Percentiles rank a stretch among this genome's conserved stretches.
Evolutionary conservation across 2,888 invertebrate species (phyloP).

Genomic region (Hedya salicella): DNA sequence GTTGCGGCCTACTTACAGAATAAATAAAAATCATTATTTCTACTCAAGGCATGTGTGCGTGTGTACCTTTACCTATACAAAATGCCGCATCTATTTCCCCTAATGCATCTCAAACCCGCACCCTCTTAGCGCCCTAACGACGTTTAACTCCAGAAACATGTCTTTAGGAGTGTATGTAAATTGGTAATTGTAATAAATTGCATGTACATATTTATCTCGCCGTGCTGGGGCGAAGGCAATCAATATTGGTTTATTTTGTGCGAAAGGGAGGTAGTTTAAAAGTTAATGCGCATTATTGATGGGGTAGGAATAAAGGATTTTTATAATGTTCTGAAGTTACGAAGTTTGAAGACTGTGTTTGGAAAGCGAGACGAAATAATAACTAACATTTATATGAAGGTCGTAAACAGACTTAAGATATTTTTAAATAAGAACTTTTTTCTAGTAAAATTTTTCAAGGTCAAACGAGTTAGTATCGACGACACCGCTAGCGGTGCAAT

Average conservation of each 20-base stretch:
- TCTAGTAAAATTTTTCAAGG: no score
- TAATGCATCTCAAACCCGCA: slow-evolving; percentile 48
- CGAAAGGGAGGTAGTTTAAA: slow-evolving; percentile 11
- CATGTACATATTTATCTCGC: slow-evolving; percentile 76
- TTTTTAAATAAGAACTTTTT: no score
- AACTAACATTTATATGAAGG: no score
- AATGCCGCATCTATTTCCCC: slow-evolving; percentile 23
- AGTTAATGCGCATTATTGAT: neutral
- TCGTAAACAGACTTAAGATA: no score
- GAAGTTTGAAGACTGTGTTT: no score
- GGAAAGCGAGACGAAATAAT: no score
- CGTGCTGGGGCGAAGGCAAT: slow-evolving; percentile 70
- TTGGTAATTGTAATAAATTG: slow-evolving; percentile 84
- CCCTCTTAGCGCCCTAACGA: slow-evolving; percentile 64
- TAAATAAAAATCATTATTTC: no score
- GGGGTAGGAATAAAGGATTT: neutral
- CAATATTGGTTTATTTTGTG: slow-evolving; percentile 35
- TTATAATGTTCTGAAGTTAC: neutral
- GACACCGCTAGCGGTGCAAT: no score
- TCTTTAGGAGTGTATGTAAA: slow-evolving; percentile 80
- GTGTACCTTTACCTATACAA: neutral
- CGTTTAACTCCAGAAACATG: slow-evolving; percentile 73
- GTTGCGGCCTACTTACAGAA: no score
- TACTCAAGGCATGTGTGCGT: no score
- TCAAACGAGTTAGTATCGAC: no score